Conservation (phyloP, 2,113 vertebrate species). For the Malaclemys terrapin region DNA sequence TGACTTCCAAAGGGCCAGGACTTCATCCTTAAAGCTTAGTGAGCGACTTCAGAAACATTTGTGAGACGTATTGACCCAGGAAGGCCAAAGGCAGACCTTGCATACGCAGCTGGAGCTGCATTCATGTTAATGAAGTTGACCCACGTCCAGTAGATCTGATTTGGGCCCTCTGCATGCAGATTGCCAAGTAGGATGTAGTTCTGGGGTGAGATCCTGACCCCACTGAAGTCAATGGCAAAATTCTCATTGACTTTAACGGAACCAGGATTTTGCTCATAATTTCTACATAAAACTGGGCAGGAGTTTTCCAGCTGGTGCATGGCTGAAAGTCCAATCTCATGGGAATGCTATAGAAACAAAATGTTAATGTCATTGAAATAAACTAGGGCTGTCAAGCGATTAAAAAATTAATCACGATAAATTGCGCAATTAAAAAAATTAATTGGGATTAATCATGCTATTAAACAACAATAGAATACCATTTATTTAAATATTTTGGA, state of each 20-base stretch:
- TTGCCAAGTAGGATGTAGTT: neutral
- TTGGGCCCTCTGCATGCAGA: neutral
- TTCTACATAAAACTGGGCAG: neutral
- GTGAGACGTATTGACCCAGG: neutral
- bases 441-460: no score
- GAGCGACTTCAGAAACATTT: neutral
- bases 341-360: neutral
- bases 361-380: neutral
- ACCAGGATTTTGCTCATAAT: neutral
- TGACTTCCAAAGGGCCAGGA: neutral
- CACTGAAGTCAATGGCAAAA: neutral
- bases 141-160: neutral
- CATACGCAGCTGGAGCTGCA: neutral
- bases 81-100: neutral
- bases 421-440: no score
- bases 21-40: neutral
- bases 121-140: neutral
- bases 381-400: no score
- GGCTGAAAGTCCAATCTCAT: neutral
- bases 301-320: neutral
- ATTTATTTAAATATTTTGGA: no score
- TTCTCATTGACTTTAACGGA: neutral
- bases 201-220: neutral
- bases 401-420: no score
- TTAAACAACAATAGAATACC: no score